These are phyloP conservation scores for Chirona hameri DNA, from an alignment of 2,888 invertebrate species.

Conservation along the genomic window DNA sequence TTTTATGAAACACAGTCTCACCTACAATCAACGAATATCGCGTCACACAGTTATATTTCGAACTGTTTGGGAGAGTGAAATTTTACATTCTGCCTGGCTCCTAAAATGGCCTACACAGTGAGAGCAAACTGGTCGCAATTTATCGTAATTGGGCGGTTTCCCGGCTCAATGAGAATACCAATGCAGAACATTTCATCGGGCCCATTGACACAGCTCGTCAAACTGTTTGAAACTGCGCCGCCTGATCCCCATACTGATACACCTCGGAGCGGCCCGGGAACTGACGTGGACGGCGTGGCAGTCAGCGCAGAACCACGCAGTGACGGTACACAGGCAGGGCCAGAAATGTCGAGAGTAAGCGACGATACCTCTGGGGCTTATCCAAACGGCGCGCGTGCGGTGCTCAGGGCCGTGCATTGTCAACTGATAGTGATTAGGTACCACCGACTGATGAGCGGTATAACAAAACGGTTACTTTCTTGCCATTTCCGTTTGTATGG, in stretches of 20 bases:
- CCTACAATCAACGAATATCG: not conserved
- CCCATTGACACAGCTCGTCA: not conserved
- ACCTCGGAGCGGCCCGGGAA: not conserved
- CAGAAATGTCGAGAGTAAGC: too few species aligned
- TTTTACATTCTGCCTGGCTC: not conserved
- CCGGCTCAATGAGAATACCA: not conserved
- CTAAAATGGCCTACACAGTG: not conserved
- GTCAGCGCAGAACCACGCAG: not conserved
- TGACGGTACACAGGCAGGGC: too few species aligned
- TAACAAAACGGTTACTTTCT: too few species aligned
- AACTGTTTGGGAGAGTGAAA: not conserved
- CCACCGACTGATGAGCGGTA: too few species aligned
- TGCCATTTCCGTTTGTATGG: too few species aligned
- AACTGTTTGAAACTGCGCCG: not conserved
- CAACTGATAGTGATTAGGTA: too few species aligned
- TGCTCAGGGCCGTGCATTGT: too few species aligned
- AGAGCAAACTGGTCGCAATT: not conserved
- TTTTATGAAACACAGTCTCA: not conserved
- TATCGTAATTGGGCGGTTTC: not conserved
- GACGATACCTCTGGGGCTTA: too few species aligned
- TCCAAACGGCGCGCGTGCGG: too few species aligned
- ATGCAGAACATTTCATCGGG: not conserved
- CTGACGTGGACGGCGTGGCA: not conserved
- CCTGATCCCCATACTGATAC: not conserved
- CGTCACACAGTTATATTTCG: not conserved